Conservation (phyloP, 2,797 vertebrate genomes). For the Hafferia zeledoni region DNA sequence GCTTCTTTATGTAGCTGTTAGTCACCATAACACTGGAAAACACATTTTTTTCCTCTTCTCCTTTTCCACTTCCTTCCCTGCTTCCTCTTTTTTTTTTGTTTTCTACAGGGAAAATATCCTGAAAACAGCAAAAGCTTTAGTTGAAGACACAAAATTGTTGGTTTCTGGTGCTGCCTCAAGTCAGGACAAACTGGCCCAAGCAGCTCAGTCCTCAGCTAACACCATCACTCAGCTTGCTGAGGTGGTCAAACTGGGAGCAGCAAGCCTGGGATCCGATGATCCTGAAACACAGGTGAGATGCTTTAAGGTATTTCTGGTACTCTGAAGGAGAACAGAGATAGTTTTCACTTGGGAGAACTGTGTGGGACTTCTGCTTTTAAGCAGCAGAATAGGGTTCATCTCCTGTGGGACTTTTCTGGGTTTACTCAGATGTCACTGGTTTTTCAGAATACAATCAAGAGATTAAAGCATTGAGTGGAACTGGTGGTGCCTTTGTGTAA, state of each 20-base stretch:
- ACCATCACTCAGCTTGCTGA: slow-evolving; percentile 98
- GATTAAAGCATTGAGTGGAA: neutral
- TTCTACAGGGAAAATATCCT: slow-evolving; percentile 92
- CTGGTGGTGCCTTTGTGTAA: neutral
- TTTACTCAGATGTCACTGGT: neutral
- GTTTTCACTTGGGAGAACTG: neutral
- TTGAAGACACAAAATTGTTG: slow-evolving; percentile 96
- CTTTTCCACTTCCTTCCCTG: neutral
- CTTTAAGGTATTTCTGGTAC: neutral
- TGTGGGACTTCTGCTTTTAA: neutral
- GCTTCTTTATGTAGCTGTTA: neutral
- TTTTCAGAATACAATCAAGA: neutral
- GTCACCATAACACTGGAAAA: neutral
- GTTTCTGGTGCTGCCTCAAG: slow-evolving; percentile 95
- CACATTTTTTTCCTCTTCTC: neutral
- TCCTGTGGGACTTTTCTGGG: neutral
- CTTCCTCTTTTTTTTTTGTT: neutral
- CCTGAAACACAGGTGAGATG: slow-evolving; percentile 93
- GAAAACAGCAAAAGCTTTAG: slow-evolving; percentile 96
- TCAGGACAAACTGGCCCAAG: slow-evolving; percentile 95
- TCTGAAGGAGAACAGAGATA: neutral
- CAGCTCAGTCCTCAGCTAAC: slow-evolving; percentile 94
- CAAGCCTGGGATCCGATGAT: slow-evolving; percentile 94
- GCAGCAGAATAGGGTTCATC: neutral
- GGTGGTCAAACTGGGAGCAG: slow-evolving; percentile 94